Evolutionary conservation across 2,797 vertebrate species (phyloP).

Genomic region (Rhynchonycteris naso): DNA sequence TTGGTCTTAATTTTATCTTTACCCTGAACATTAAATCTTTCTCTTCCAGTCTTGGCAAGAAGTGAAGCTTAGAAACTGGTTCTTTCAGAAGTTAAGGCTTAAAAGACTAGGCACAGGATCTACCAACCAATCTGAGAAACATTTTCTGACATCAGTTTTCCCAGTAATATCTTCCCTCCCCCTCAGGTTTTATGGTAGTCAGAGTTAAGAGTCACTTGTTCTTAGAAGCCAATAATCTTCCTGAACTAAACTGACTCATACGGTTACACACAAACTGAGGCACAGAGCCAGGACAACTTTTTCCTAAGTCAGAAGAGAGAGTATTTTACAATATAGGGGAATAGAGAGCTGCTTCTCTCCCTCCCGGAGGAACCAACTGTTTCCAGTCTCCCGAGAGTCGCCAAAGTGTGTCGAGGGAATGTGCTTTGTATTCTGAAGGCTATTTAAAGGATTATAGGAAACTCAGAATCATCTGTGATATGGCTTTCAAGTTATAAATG

Average conservation of each 20-base stretch:
- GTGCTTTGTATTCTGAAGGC: neutral
- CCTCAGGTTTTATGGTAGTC: neutral
- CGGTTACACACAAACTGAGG: neutral
- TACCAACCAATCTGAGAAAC: neutral
- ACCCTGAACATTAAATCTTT: neutral
- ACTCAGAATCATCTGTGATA: slow-evolving; percentile 36
- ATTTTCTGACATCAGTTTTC: neutral
- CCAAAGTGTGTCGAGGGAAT: neutral
- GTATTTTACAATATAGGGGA: neutral
- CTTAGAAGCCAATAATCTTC: neutral
- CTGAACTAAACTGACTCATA: neutral
- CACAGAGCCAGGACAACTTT: neutral
- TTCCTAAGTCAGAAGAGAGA: neutral
- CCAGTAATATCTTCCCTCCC: neutral
- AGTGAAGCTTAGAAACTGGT: neutral
- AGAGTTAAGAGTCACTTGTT: neutral
- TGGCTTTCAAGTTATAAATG: slow-evolving; percentile 69
- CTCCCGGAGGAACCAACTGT: neutral
- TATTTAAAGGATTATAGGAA: slow-evolving; percentile 50
- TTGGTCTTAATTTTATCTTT: neutral
- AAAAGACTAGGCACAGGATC: neutral
- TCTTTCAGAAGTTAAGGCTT: neutral
- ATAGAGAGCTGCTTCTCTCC: neutral
- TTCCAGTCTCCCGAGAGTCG: neutral
- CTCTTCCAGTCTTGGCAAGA: neutral